Evolutionary conservation across 2,888 invertebrate species (phyloP).

Genomic region (Polydrusus pterygomalis): DNA sequence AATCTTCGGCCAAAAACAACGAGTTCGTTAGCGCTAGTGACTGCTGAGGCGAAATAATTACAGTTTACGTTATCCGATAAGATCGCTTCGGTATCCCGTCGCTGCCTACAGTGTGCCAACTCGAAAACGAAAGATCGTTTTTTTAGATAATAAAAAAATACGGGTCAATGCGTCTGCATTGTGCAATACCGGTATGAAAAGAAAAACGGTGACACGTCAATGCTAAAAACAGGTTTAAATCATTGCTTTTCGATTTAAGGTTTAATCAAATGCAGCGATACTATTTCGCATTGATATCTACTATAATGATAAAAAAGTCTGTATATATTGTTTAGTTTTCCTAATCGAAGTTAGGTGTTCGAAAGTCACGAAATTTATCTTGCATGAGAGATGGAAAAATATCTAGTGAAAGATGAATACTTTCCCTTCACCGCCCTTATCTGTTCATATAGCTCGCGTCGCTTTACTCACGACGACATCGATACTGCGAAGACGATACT

Average conservation of each 20-base stretch:
- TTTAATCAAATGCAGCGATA: too few relatives aligned
- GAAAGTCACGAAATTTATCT: too few relatives aligned
- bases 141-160: conserved; percentile 42
- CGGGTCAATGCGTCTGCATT: conserved; percentile 34
- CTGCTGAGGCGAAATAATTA: conserved; percentile 41
- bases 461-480: too few relatives aligned
- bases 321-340: too few relatives aligned
- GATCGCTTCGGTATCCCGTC: conserved; percentile 29
- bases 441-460: too few relatives aligned
- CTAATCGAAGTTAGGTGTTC: too few relatives aligned
- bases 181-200: conserved; percentile 23
- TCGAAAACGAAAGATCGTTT: conserved; percentile 34
- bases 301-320: too few relatives aligned
- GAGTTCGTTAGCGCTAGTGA: conserved; percentile 30
- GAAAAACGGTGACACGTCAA: background rate
- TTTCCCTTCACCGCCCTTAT: too few relatives aligned
- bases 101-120: conserved; percentile 32
- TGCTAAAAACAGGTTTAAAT: background rate
- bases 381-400: too few relatives aligned
- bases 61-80: conserved; percentile 28
- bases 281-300: background rate
- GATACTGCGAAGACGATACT: too few relatives aligned
- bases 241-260: background rate
- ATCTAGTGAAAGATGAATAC: too few relatives aligned
- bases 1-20: conserved; percentile 36